Evolutionary conservation across 2,797 vertebrate species (phyloP), one percentile per base, ranked within the genome.

Genomic region (Lepus townsendii): DNA sequence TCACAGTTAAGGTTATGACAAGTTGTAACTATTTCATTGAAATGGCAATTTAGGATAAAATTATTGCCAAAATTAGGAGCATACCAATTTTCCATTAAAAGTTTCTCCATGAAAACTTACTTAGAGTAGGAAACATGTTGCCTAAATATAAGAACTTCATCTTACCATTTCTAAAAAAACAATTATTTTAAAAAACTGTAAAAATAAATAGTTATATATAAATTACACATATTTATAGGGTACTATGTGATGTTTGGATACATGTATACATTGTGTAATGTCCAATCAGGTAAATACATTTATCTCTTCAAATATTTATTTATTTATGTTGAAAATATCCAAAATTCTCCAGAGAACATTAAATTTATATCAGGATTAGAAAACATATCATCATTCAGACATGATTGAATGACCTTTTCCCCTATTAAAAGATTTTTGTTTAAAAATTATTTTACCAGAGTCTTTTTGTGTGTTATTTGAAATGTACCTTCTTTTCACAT

Each of bases 11-110:
- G 32, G 60, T 69, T 73, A 63, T 42, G 60, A 85, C 24, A 63
- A 68, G 16, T 92, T 95, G 13, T 2, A 92, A 60, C 19, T 71
- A 82, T 72, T 93, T 85, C 24, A 83, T 68, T 78, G 32, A 95
- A 89, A 68, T 75, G 26, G 24, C 2, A 7, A 52, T 72, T 85
- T 65, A 85, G 88, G 42, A 52, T 57, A 54, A 89, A 86, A 69
- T 68, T 78, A 54, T 87, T 73, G 5, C 32, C 32, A 83, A 20
- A 92, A 87, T 78, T 50, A 73, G 4, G 20, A 16, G 19, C 35
- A 90, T 80, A 47, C 5, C 68, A 62, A 85, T 62, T 93, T 89
- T 77, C 12, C 7, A 62, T 1, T 20, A 14, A 47, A 42, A 35
- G 14, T 72, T 85, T 9, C 57, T 66, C 32, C 78, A 69, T 83